Evolutionary conservation across 2,113 vertebrate species (phyloP).

Genomic region (Clarias magur): DNA sequence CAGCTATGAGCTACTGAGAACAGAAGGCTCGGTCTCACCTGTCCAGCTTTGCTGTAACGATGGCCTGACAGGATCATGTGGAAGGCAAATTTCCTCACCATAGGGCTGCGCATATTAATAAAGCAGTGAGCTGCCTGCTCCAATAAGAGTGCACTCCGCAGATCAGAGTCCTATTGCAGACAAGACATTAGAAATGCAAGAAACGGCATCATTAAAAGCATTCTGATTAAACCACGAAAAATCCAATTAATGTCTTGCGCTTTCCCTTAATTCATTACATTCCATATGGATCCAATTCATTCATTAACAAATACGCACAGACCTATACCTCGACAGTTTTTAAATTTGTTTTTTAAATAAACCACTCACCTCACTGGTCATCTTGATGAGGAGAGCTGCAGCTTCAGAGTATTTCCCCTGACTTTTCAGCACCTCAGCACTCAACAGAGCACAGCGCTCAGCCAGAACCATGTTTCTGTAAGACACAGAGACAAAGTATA

Average conservation of each 20-base stretch:
- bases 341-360: conserved; percentile 60
- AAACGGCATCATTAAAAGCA: neutral
- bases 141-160: conserved; percentile 92
- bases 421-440: conserved; percentile 95
- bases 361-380: conserved; percentile 91
- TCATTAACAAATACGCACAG: neutral
- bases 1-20: neutral
- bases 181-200: neutral
- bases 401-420: conserved; percentile 95
- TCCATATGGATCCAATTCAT: neutral
- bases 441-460: conserved; percentile 93
- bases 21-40: conserved; percentile 72
- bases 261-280: no score
- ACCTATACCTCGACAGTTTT: neutral
- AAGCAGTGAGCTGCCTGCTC: conserved; percentile 98
- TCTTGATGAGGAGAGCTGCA: conserved; percentile 92
- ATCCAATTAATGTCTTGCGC: no score
- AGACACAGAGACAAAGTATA: neutral
- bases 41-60: conserved; percentile 96
- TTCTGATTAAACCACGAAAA: neutral
- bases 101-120: conserved; percentile 95
- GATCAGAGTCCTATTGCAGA: conserved; percentile 86
- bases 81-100: conserved; percentile 98
- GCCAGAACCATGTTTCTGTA: conserved; percentile 91
- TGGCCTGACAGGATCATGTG: conserved; percentile 98